phyloP scores from a whole-genome alignment of 1,140 invertebrate species.

The Maconellicoccus hirsutus region DNA sequence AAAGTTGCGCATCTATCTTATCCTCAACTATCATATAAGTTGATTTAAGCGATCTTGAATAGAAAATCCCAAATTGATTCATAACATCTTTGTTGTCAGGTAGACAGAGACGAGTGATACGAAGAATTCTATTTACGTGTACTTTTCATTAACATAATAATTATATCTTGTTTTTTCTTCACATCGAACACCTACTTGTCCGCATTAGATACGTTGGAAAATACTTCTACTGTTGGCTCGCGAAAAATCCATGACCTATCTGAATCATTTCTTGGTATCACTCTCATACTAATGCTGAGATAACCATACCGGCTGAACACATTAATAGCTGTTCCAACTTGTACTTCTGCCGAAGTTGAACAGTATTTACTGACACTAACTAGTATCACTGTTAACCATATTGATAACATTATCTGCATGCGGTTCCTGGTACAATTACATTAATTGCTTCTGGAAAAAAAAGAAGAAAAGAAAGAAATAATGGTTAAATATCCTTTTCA shows the following conservation, averaged over 20 bases:
- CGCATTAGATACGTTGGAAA: slow-evolving; percentile 39
- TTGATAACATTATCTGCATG: slow-evolving; percentile 13
- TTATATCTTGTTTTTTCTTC: no score
- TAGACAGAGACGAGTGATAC: no score
- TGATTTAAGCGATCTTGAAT: no score
- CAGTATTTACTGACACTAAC: not conserved
- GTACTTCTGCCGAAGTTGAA: slow-evolving; percentile 38
- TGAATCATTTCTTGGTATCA: slow-evolving; percentile 65
- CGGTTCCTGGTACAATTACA: not conserved
- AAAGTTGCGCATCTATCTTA: no score
- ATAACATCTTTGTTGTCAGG: no score
- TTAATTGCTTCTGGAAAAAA: not conserved
- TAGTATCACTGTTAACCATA: slow-evolving; percentile 1
- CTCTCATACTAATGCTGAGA: slow-evolving; percentile 68
- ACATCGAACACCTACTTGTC: slow-evolving; percentile 26
- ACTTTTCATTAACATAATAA: no score
- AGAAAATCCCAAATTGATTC: no score
- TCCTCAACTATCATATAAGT: no score
- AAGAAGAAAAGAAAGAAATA: not conserved
- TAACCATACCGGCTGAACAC: slow-evolving; percentile 64
- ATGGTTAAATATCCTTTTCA: no score
- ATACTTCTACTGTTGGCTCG: slow-evolving; percentile 67
- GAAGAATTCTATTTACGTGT: no score
- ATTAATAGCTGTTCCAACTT: slow-evolving; percentile 57
- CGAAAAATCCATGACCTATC: slow-evolving; percentile 67